These are phyloP conservation scores for Rynchops niger DNA, from an alignment of 2,113 vertebrate species.

Conservation along the genomic window DNA sequence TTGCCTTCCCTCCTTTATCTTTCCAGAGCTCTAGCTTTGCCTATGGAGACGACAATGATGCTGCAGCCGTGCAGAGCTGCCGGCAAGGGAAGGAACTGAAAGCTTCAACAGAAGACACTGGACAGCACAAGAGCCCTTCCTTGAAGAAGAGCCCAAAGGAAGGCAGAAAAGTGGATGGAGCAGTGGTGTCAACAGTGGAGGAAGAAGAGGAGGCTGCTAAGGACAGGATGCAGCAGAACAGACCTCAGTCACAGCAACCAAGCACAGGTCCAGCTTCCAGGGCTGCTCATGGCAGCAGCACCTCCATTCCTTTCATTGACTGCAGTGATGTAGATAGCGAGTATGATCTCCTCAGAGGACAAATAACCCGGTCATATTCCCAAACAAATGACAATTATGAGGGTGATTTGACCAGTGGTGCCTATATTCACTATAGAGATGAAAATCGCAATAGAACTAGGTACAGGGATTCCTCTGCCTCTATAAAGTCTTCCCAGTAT, in stretches of 20 bases:
- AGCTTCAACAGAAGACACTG: slow-evolving; percentile 70
- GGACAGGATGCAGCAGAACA: slow-evolving; percentile 74
- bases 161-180: slow-evolving; percentile 59
- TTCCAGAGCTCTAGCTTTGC: slow-evolving; percentile 79
- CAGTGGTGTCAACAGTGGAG: slow-evolving; percentile 48
- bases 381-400: slow-evolving; percentile 85
- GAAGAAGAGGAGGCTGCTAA: slow-evolving; percentile 74
- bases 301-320: slow-evolving; percentile 88
- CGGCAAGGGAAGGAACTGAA: slow-evolving; percentile 78
- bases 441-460: slow-evolving; percentile 68
- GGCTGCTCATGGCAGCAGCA: slow-evolving; percentile 83
- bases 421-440: slow-evolving; percentile 77
- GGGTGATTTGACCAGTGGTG: slow-evolving; percentile 75
- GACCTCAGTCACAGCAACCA: slow-evolving; percentile 81
- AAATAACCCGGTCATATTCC: slow-evolving; percentile 77
- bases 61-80: slow-evolving; percentile 69
- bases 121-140: slow-evolving; percentile 74
- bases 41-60: slow-evolving; percentile 67
- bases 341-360: slow-evolving; percentile 80
- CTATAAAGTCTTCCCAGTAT: slow-evolving; percentile 69
- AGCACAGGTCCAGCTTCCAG: slow-evolving; percentile 94
- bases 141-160: slow-evolving; percentile 79
- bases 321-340: slow-evolving; percentile 89
- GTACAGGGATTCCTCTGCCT: slow-evolving; percentile 75
- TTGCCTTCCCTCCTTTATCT: slow-evolving; percentile 13